Evolutionary conservation across 2,797 vertebrate genomes (phyloP).

Genomic region (Enteromius viviparus): DNA sequence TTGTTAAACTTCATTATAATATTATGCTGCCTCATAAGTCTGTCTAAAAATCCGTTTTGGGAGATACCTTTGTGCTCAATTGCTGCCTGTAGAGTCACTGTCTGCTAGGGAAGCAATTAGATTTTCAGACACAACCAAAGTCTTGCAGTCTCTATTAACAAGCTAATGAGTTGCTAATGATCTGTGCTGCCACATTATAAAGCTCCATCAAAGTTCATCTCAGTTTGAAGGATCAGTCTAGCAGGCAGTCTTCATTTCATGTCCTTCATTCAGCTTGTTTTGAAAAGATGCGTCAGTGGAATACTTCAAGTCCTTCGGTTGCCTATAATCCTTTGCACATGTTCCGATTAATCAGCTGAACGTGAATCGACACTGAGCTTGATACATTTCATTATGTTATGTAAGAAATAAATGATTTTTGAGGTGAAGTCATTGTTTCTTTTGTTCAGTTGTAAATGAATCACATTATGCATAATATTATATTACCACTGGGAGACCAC

Average conservation of each 20-base stretch:
- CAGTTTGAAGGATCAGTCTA: neutral
- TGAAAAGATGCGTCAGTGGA: neutral
- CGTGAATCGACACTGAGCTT: neutral
- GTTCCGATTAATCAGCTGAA: neutral
- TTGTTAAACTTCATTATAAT: neutral
- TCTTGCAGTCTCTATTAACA: neutral
- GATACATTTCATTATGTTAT: neutral
- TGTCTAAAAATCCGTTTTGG: neutral
- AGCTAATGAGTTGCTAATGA: neutral
- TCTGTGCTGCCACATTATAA: neutral
- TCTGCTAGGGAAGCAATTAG: neutral
- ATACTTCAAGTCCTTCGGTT: neutral
- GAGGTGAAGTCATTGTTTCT: neutral
- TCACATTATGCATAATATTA: too few species aligned
- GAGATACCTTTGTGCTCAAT: neutral
- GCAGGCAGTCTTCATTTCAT: neutral
- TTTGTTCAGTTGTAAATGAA: too few species aligned
- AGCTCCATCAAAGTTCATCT: neutral
- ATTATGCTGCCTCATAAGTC: neutral
- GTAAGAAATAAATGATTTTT: neutral
- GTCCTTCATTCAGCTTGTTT: neutral
- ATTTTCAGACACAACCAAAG: neutral
- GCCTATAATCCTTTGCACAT: neutral
- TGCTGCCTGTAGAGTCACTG: neutral
- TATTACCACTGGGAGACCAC: neutral